Evolutionary conservation across 2,113 vertebrate species (phyloP).

Genomic region (Entomyzon cyanotis): DNA sequence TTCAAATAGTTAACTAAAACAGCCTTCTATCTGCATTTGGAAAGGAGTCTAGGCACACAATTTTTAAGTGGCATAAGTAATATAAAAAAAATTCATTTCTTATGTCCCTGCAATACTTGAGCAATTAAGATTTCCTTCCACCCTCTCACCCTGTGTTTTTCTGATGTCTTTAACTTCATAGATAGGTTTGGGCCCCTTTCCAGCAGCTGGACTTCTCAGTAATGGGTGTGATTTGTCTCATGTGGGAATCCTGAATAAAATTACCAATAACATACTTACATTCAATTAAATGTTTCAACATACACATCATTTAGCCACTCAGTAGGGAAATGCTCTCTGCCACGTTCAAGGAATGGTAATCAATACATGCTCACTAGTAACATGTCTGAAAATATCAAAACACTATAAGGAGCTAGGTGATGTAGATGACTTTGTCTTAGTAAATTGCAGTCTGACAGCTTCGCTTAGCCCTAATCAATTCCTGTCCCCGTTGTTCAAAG

Average conservation of each 20-base stretch:
- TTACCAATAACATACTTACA: not conserved
- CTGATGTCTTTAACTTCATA: not conserved
- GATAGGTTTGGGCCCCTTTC: not conserved
- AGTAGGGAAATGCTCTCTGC: conserved; percentile 28
- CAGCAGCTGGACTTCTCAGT: not conserved
- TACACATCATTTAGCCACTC: conserved; percentile 8
- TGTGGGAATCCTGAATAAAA: conserved; percentile 9
- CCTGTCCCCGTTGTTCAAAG: not conserved
- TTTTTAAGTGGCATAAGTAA: not conserved
- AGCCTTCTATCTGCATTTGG: not conserved
- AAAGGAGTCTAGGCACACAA: not conserved
- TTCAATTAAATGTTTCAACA: conserved; percentile 41
- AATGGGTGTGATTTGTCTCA: conserved; percentile 4
- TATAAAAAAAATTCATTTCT: not conserved
- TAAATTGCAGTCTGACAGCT: conserved; percentile 32
- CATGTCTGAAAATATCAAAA: conserved; percentile 22
- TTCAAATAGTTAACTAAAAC: not conserved
- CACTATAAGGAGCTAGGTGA: not conserved
- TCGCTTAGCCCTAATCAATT: not conserved
- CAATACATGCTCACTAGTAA: not conserved
- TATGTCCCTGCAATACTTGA: not conserved
- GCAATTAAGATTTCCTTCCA: not conserved
- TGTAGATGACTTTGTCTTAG: conserved; percentile 42
- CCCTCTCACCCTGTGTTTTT: not conserved
- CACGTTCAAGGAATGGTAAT: not conserved